Percentiles rank a stretch among this genome's conserved stretches.
phyloP scores from a whole-genome alignment of 64 coral and sea anemone species.

The Exaiptasia diaphana region DNA sequence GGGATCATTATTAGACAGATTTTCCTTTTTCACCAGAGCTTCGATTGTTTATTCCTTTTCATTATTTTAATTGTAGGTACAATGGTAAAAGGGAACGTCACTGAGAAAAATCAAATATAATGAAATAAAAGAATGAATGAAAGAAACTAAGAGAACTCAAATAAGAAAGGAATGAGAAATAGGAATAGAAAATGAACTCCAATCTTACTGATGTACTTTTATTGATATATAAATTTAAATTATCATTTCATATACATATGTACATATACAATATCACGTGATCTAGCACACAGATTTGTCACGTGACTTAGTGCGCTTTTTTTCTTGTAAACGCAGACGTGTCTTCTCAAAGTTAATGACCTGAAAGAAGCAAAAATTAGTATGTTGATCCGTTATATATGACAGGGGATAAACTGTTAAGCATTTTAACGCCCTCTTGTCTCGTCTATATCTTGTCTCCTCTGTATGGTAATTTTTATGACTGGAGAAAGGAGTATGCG shows the following conservation, averaged over 20 bases:
- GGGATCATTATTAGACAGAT: background rate
- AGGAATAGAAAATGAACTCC: background rate
- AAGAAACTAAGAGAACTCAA: background rate
- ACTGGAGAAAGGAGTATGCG: no score
- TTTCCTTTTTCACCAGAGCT: background rate
- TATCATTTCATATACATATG: background rate
- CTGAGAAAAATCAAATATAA: background rate
- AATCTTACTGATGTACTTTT: background rate
- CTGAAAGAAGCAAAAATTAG: background rate
- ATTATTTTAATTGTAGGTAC: background rate
- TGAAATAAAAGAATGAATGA: background rate
- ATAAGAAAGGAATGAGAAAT: background rate
- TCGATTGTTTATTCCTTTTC: background rate
- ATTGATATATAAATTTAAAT: background rate
- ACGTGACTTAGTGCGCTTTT: background rate
- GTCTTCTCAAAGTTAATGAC: slow-evolving; percentile 8
- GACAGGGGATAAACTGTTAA: background rate
- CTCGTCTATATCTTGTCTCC: background rate
- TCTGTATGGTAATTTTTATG: no score
- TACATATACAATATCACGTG: no score
- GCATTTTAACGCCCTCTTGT: background rate
- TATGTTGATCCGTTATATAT: background rate
- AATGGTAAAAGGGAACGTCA: background rate
- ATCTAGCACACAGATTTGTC: no score
- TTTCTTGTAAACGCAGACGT: background rate